Evolutionary conservation across 2,113 vertebrate species (phyloP).

Genomic region (Lucifuga dentata): DNA sequence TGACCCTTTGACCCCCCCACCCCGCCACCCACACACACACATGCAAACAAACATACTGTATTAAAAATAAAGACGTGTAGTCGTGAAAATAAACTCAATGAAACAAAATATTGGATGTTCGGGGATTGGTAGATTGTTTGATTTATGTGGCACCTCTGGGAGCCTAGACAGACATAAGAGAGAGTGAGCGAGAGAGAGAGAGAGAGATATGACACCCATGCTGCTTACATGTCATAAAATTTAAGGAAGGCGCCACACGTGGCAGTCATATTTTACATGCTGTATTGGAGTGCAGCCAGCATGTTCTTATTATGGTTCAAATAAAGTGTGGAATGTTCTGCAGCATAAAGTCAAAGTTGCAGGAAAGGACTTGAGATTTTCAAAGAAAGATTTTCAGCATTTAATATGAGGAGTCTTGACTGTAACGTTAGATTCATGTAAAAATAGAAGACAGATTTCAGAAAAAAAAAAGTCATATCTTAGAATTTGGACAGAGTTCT

Average conservation of each 20-base stretch:
- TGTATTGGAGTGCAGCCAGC: not conserved
- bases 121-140: too few relatives aligned
- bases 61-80: constrained; percentile 1
- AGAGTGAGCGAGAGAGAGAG: not conserved
- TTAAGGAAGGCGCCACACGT: not conserved
- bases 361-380: not conserved
- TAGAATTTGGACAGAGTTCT: too few relatives aligned
- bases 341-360: not conserved
- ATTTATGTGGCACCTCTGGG: too few relatives aligned
- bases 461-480: too few relatives aligned
- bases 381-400: too few relatives aligned
- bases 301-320: not conserved
- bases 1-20: constrained; percentile 39
- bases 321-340: not conserved
- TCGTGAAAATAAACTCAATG: constrained; percentile 7
- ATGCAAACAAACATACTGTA: not conserved
- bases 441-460: too few relatives aligned
- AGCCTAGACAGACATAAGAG: too few relatives aligned
- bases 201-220: constrained; percentile 11
- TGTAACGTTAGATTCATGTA: too few relatives aligned
- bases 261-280: not conserved
- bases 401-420: too few relatives aligned
- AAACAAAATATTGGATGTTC: not conserved
- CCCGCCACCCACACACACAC: not conserved
- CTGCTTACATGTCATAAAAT: constrained; percentile 1